Percentiles rank a stretch among this genome's conserved stretches.
Conservation (phyloP, 2,113 vertebrate genomes). For the Lathamus discolor region DNA sequence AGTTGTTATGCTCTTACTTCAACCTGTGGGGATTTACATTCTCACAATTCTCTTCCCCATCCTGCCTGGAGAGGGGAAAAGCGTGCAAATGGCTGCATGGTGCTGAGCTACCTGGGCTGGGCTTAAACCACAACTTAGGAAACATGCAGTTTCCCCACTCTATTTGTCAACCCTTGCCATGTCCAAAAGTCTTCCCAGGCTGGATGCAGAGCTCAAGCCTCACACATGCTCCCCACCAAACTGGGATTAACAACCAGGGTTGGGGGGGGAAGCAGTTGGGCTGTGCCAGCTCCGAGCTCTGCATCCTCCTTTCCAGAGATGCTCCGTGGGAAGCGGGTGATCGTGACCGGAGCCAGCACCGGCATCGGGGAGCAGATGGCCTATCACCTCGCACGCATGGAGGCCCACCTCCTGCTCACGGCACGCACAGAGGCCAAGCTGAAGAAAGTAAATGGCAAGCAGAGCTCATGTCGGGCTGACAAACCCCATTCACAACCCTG, state of each 20-base stretch:
- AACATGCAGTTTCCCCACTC: rapidly evolving
- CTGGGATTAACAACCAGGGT: background rate
- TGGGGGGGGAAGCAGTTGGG: rapidly evolving
- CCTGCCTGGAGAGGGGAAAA: background rate
- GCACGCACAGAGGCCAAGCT: constrained; percentile 68
- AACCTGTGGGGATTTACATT: background rate
- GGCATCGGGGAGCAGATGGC: constrained; percentile 81
- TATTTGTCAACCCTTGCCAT: rapidly evolving
- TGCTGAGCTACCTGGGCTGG: background rate
- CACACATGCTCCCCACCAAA: rapidly evolving
- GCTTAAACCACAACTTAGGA: background rate
- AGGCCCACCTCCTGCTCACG: constrained; percentile 74
- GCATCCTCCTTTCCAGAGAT: constrained; percentile 58
- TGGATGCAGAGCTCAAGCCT: background rate
- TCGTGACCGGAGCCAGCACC: constrained; percentile 77
- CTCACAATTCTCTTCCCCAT: background rate
- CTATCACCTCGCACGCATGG: constrained; percentile 77
- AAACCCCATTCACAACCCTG: background rate
- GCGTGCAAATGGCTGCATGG: background rate
- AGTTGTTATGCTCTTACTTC: background rate
- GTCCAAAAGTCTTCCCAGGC: background rate
- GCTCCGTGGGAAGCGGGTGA: constrained; percentile 75
- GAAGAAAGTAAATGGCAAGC: constrained; percentile 68
- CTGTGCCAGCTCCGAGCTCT: background rate
- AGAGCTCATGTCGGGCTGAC: rapidly evolving